Conservation (phyloP, 2,113 vertebrate species). For the Ciconia boyciana region DNA sequence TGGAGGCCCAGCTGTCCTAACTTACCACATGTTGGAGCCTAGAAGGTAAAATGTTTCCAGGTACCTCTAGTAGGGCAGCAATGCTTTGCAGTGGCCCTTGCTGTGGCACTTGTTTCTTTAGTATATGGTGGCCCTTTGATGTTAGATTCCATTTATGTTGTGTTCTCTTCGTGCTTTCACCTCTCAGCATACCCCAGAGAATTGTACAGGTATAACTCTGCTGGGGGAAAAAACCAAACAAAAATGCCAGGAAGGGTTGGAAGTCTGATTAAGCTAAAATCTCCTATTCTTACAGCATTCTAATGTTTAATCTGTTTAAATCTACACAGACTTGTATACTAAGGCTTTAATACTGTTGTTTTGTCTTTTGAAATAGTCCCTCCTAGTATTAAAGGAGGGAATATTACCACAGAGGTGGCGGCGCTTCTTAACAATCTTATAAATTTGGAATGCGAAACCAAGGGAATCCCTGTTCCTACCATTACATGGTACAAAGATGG, state of each 20-base stretch:
- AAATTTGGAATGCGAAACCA: constrained; percentile 87
- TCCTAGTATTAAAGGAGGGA: constrained; percentile 91
- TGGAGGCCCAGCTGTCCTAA: background rate
- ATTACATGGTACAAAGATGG: constrained; percentile 89
- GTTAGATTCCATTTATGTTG: background rate
- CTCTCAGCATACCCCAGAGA: background rate
- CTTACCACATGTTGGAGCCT: background rate
- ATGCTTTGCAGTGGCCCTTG: background rate
- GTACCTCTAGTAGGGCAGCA: background rate
- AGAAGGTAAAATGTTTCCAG: background rate
- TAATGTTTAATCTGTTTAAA: background rate
- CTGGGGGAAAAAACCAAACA: background rate
- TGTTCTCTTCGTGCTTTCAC: background rate
- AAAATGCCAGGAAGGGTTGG: background rate
- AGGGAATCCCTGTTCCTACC: constrained; percentile 86
- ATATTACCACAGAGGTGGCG: constrained; percentile 81
- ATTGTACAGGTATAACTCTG: background rate
- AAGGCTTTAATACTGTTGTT: background rate
- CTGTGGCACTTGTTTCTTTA: background rate
- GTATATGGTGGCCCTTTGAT: background rate
- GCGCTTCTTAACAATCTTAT: constrained; percentile 78
- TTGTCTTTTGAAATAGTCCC: constrained; percentile 77
- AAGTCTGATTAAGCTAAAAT: background rate
- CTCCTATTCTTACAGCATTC: background rate
- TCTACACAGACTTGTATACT: background rate